Conservation (phyloP, 2,888 invertebrate genomes). For the Didymodactylos carnosus region DNA sequence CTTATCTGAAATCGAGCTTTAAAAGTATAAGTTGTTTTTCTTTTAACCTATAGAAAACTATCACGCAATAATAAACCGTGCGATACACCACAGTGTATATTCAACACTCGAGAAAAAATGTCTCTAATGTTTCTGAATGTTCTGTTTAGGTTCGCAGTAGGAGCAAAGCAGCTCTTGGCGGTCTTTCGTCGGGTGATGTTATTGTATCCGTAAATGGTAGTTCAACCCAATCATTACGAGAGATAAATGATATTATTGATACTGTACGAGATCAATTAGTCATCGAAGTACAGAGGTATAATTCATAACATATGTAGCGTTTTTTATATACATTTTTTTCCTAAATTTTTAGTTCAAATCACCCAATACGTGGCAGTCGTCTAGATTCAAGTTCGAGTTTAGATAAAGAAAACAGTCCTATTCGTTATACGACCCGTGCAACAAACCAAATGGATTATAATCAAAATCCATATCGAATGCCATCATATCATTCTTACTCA, state of each 20-base stretch:
- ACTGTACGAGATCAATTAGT: neutral
- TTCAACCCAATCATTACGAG: neutral
- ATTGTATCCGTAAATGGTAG: neutral
- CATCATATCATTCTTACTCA: neutral
- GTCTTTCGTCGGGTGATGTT: neutral
- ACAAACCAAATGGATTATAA: neutral
- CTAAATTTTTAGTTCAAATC: neutral
- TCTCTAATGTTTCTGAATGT: too few species aligned
- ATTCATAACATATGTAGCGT: neutral
- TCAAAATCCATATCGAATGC: neutral
- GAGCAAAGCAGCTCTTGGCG: neutral
- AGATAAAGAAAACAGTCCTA: neutral
- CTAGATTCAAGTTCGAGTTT: neutral
- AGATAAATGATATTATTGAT: neutral
- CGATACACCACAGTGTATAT: too few species aligned
- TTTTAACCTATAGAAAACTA: too few species aligned
- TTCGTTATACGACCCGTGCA: neutral
- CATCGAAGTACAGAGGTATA: neutral
- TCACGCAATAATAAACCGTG: too few species aligned
- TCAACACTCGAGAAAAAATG: too few species aligned
- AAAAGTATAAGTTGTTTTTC: too few species aligned
- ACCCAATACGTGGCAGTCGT: neutral
- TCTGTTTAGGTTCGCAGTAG: neutral
- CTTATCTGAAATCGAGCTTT: too few species aligned
- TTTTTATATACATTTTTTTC: neutral